phyloP scores from a whole-genome alignment of 2,797 vertebrate genomes.

The Sebastes hubbsi region DNA sequence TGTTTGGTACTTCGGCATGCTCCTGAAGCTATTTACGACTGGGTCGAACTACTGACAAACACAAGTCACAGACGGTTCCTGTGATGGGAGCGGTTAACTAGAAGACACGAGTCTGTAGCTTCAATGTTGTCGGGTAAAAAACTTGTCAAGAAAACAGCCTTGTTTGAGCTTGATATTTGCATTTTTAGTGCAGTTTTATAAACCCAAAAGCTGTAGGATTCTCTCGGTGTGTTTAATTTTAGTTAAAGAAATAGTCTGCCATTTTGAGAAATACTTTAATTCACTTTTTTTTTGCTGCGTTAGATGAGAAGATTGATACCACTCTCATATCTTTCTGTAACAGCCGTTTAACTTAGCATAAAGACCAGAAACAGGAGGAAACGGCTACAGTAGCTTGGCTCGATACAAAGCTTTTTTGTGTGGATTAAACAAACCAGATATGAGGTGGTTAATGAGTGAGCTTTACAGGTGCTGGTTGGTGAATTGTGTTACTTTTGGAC shows the following conservation, averaged over 20 bases:
- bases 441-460: background rate
- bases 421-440: background rate
- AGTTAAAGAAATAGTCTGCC: background rate
- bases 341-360: background rate
- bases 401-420: background rate
- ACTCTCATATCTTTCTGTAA: background rate
- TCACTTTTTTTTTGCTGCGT: background rate
- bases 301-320: background rate
- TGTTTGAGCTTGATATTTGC: background rate
- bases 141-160: background rate
- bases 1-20: constrained; percentile 27
- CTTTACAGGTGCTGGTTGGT: background rate
- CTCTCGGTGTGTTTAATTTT: background rate
- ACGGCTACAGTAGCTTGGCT: background rate
- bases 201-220: background rate
- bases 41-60: constrained; percentile 12
- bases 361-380: background rate
- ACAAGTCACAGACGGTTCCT: constrained; percentile 28
- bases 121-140: background rate
- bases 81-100: background rate
- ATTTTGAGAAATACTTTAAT: background rate
- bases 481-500: background rate
- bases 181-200: background rate
- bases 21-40: constrained; percentile 14
- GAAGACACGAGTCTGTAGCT: background rate